These are phyloP conservation scores for Nephotettix cincticeps DNA, from an alignment of 1,140 invertebrate species.

Conservation along the genomic window DNA sequence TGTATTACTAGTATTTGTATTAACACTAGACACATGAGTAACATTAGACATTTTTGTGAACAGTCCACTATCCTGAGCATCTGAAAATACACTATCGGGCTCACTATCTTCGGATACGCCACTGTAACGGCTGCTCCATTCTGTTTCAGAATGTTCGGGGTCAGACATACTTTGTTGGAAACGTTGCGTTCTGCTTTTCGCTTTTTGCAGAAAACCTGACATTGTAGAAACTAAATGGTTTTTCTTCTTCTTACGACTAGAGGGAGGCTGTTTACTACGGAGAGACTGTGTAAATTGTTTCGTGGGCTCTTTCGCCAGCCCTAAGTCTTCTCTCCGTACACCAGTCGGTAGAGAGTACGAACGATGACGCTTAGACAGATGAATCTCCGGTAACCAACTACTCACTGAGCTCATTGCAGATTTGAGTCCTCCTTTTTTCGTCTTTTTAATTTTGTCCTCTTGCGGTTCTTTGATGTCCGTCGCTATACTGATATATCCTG, in stretches of 20 bases:
- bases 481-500: constrained; percentile 77
- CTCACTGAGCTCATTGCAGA: constrained; percentile 78
- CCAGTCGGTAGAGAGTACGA: constrained; percentile 77
- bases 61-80: constrained; percentile 45
- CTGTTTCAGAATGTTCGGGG: constrained; percentile 74
- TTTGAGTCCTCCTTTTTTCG: constrained; percentile 67
- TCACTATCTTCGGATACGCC: constrained; percentile 63
- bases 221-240: constrained; percentile 75
- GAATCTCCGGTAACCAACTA: constrained; percentile 78
- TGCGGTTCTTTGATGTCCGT: constrained; percentile 58
- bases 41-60: constrained; percentile 4
- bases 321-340: constrained; percentile 59
- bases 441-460: constrained; percentile 62
- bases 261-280: constrained; percentile 27
- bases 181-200: constrained; percentile 61
- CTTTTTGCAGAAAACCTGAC: constrained; percentile 76
- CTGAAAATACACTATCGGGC: constrained; percentile 64
- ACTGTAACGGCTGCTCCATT: constrained; percentile 65
- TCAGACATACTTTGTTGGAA: constrained; percentile 65
- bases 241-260: constrained; percentile 67
- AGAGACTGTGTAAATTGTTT: constrained; percentile 11
- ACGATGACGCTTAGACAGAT: constrained; percentile 71
- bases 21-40: background rate
- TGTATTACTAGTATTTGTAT: background rate
- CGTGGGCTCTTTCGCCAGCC: constrained; percentile 38